These are phyloP conservation scores for Enteromius unitaeniatus DNA, from an alignment of 2,797 vertebrate species.

Conservation along the genomic window DNA sequence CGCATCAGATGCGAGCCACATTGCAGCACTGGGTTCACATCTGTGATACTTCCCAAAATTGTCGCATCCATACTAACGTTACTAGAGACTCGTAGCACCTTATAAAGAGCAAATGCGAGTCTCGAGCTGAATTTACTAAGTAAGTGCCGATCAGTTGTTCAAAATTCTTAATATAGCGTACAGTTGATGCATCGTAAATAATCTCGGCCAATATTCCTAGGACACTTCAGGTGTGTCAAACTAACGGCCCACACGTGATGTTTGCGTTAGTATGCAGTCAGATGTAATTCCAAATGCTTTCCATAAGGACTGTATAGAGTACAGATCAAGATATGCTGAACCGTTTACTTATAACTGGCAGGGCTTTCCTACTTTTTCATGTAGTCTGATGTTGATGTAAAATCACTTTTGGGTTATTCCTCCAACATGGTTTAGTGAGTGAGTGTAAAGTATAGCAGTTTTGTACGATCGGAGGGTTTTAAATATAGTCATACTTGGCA, in stretches of 20 bases:
- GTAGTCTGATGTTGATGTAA: not conserved
- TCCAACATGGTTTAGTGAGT: not conserved
- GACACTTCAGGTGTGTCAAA: not conserved
- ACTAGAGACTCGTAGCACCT: not conserved
- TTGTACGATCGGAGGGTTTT: not conserved
- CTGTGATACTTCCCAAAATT: constrained; percentile 38
- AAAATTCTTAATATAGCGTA: not conserved
- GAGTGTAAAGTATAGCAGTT: not conserved
- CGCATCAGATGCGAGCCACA: constrained; percentile 51
- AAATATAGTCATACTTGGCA: not conserved
- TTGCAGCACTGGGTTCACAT: constrained; percentile 56
- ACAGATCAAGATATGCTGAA: not conserved
- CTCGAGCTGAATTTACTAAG: not conserved
- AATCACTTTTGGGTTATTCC: not conserved
- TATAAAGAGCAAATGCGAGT: not conserved
- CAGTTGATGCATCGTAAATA: not conserved
- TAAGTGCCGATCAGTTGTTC: not conserved
- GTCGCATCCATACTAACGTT: constrained; percentile 19
- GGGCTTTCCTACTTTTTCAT: not conserved
- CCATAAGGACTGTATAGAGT: not conserved
- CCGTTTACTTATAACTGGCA: not conserved
- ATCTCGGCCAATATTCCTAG: not conserved
- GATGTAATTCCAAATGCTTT: constrained; percentile 1
- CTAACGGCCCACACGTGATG: not conserved
- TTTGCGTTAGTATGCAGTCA: not conserved